A percentile compares a stretch with the other conserved stretches of the same genome.
Evolutionary conservation across 2,888 invertebrate species (phyloP).

Genomic region (Epinotia brunnichana): DNA sequence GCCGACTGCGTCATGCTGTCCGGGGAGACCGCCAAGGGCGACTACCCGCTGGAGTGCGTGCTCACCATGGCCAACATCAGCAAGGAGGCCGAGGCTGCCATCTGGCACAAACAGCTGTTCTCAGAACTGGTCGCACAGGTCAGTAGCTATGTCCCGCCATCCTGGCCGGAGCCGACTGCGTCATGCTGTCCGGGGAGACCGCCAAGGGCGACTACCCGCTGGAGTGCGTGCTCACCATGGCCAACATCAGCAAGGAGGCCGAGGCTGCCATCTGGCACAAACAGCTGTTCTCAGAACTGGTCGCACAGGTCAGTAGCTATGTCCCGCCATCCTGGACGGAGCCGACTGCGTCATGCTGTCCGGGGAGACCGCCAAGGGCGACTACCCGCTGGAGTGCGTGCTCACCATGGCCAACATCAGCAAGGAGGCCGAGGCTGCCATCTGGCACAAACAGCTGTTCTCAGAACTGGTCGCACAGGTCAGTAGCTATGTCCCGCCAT

Average conservation of each 20-base stretch:
- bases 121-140: conserved; percentile 87
- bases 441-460: conserved; percentile 96
- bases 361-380: conserved; percentile 99
- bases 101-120: conserved; percentile 96
- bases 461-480: conserved; percentile 87
- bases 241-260: conserved; percentile 97
- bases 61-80: conserved; percentile 96
- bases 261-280: conserved; percentile 98
- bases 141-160: conserved; percentile 5
- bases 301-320: conserved; percentile 69
- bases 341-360: conserved; percentile 99
- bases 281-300: conserved; percentile 93
- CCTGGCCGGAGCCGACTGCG: conserved; percentile 97
- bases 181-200: conserved; percentile 99
- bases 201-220: conserved; percentile 98
- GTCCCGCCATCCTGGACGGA: conserved; percentile 84
- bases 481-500: conserved; percentile 5
- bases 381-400: conserved; percentile 96
- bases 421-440: conserved; percentile 97
- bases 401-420: conserved; percentile 96
- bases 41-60: conserved; percentile 96
- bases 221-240: conserved; percentile 95
- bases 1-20: conserved; percentile 99
- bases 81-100: conserved; percentile 97
- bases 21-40: conserved; percentile 99